Evolutionary conservation across 2,113 vertebrate genomes (phyloP).

Genomic region (Psilopsiagon aurifrons): DNA sequence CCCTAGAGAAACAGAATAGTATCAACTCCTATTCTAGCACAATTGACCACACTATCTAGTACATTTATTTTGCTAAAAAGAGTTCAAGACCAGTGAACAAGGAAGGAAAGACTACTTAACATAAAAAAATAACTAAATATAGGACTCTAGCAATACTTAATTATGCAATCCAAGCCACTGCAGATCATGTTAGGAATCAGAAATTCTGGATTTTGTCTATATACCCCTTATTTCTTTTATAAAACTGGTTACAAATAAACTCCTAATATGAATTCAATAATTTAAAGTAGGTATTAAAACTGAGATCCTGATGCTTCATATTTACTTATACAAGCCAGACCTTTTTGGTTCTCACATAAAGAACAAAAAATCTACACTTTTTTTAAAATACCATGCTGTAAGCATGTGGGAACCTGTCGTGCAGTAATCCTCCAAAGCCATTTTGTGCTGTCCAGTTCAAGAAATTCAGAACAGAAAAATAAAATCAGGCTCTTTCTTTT

Average conservation of each 20-base stretch:
- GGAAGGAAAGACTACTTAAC: background rate
- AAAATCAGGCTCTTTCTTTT: background rate
- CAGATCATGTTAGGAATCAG: background rate
- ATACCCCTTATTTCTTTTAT: background rate
- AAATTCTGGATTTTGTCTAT: background rate
- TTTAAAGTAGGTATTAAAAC: background rate
- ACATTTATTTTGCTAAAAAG: background rate
- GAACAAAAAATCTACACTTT: background rate
- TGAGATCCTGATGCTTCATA: background rate
- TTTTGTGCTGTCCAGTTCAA: background rate
- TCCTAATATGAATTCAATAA: background rate
- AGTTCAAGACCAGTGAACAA: background rate
- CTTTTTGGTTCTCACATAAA: background rate
- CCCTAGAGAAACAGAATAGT: background rate
- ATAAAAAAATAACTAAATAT: background rate
- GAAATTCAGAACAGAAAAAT: background rate
- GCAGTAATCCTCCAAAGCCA: background rate
- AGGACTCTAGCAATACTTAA: background rate
- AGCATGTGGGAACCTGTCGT: background rate
- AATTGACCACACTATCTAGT: background rate
- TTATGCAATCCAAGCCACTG: background rate
- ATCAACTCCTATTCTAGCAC: background rate
- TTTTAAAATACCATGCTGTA: background rate
- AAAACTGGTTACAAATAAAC: background rate
- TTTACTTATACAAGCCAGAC: background rate